Evolutionary conservation across 2,888 invertebrate species (phyloP).

Genomic region (Patella ulyssiponensis): DNA sequence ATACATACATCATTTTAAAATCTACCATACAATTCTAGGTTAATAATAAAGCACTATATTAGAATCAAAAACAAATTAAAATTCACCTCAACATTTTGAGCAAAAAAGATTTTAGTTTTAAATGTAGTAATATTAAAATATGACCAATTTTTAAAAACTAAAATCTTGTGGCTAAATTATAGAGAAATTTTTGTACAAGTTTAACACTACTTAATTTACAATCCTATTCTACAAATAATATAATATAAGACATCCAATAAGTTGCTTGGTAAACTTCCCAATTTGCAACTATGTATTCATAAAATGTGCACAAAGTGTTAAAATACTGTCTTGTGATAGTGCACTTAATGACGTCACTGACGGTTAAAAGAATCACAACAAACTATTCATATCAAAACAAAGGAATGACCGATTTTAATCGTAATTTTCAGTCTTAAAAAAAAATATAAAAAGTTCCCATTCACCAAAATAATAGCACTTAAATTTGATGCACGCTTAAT

Average conservation of each 20-base stretch:
- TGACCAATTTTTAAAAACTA: slow-evolving; percentile 7
- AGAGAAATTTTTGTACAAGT: neutral
- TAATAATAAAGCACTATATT: slow-evolving; percentile 4
- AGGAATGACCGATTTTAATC: neutral
- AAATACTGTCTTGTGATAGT: neutral
- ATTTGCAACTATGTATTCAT: neutral
- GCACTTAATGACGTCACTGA: neutral
- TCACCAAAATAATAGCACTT: neutral
- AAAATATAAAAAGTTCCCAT: neutral
- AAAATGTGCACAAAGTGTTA: neutral
- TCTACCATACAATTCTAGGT: slow-evolving; percentile 5
- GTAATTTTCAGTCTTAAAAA: neutral
- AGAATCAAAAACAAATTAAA: slow-evolving; percentile 11
- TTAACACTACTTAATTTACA: slow-evolving; percentile 5
- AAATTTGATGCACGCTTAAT: neutral
- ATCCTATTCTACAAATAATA: neutral
- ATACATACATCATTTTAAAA: slow-evolving; percentile 1
- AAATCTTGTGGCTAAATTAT: slow-evolving; percentile 6
- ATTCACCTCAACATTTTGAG: neutral
- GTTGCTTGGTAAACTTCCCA: neutral
- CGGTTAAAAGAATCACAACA: slow-evolving; percentile 2
- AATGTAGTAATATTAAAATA: neutral
- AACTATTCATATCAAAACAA: neutral
- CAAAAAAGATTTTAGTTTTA: neutral
- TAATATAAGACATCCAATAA: neutral